Percentiles rank a stretch among this genome's conserved stretches.
These are phyloP conservation scores for Laticauda colubrina DNA, from an alignment of 2,113 vertebrate genomes.

Conservation along the genomic window DNA sequence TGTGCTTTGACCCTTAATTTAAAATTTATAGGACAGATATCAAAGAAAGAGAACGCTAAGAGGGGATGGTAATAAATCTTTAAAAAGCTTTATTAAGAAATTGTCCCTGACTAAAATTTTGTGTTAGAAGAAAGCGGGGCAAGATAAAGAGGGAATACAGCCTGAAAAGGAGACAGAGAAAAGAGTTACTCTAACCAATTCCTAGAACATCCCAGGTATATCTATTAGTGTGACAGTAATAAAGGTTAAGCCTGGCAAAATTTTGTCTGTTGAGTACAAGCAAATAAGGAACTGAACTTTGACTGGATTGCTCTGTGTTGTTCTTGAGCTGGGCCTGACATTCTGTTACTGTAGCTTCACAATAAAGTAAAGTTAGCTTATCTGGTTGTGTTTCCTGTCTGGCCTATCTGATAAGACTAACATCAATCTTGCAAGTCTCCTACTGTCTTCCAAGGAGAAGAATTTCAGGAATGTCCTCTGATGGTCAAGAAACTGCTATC, in stretches of 20 bases:
- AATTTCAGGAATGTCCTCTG: neutral
- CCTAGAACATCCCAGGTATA: neutral
- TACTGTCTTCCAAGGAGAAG: neutral
- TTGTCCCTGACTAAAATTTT: neutral
- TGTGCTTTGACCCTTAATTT: no score
- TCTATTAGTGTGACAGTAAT: neutral
- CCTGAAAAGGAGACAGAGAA: neutral
- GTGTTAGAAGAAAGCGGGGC: neutral
- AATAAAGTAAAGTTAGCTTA: neutral
- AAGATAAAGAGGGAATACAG: neutral
- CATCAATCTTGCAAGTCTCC: neutral
- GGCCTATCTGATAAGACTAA: neutral
- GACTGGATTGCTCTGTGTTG: neutral
- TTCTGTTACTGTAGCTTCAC: neutral
- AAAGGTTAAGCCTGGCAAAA: neutral
- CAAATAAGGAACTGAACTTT: neutral
- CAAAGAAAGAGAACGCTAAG: no score
- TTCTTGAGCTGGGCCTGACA: neutral
- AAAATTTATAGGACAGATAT: no score
- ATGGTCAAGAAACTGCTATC: neutral
- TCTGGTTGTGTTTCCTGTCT: neutral
- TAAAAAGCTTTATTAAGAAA: no score
- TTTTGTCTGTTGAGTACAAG: neutral
- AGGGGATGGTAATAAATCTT: no score
- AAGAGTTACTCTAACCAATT: neutral